Evolutionary conservation across 2,797 vertebrate species (phyloP).

Genomic region (Leucoraja ocellata): DNA sequence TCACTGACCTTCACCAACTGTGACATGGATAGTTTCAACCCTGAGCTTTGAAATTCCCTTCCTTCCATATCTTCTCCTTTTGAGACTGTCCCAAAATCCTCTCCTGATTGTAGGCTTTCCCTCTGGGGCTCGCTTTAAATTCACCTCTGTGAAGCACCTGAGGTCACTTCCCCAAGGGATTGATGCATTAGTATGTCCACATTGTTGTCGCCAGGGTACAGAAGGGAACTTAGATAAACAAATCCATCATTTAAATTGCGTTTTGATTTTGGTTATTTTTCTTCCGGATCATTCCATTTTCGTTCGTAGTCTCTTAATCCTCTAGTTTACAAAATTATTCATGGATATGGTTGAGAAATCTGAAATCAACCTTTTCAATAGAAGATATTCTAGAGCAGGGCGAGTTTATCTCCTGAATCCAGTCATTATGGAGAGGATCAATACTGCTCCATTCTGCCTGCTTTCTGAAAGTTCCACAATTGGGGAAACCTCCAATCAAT

Average conservation of each 20-base stretch:
- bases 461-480: neutral
- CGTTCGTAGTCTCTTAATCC: neutral
- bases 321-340: neutral
- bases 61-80: neutral
- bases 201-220: neutral
- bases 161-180: neutral
- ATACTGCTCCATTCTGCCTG: neutral
- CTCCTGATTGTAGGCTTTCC: neutral
- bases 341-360: neutral
- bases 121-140: neutral
- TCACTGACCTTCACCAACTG: neutral
- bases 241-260: neutral
- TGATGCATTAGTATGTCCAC: neutral
- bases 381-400: neutral
- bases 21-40: no score
- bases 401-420: neutral
- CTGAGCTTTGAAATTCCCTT: neutral
- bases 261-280: neutral
- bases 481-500: neutral
- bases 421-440: neutral
- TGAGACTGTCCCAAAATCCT: neutral
- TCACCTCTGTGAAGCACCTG: neutral
- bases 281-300: neutral
- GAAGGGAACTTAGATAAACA: neutral
- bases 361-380: neutral